A percentile compares a stretch with the other conserved stretches of the same genome.
phyloP scores from a whole-genome alignment of 2,797 vertebrate species.

The Epinephelus awoara region DNA sequence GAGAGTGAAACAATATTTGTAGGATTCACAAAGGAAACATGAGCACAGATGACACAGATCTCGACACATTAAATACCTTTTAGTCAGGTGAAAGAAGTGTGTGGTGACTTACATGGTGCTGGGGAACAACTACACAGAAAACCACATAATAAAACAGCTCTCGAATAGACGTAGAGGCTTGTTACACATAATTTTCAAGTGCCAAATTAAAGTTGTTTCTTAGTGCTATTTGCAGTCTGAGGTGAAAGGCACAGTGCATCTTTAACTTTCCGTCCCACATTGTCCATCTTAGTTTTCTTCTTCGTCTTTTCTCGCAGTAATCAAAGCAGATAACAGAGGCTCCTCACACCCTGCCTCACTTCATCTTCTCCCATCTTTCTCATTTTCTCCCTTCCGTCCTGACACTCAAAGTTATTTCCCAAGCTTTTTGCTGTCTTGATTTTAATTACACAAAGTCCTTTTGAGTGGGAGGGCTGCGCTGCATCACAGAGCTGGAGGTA shows the following conservation, averaged over 20 bases:
- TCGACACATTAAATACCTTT: neutral
- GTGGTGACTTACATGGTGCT: neutral
- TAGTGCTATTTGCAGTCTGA: neutral
- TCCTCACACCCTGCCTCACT: slow-evolving; percentile 34
- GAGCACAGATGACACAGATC: neutral
- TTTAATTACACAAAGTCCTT: slow-evolving; percentile 87
- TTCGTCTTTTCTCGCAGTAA: slow-evolving; percentile 10
- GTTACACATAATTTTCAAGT: neutral
- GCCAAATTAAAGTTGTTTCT: slow-evolving; percentile 13
- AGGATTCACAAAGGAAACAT: neutral
- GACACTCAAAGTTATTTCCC: slow-evolving; percentile 61
- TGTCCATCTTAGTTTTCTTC: slow-evolving; percentile 26
- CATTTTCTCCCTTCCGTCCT: slow-evolving; percentile 38
- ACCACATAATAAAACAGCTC: neutral
- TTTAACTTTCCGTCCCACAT: slow-evolving; percentile 1
- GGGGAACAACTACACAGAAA: too few relatives aligned
- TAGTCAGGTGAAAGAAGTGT: neutral
- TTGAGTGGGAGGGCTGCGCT: slow-evolving; percentile 74
- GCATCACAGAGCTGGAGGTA: slow-evolving; percentile 79
- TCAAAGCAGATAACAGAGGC: slow-evolving; percentile 46
- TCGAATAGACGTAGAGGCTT: neutral
- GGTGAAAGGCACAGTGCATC: neutral
- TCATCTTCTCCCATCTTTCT: slow-evolving; percentile 43
- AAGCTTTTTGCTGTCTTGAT: slow-evolving; percentile 76
- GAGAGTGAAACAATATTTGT: slow-evolving; percentile 6